Evolutionary conservation across 2,113 vertebrate species (phyloP).

Genomic region (Paracanthobrama guichenoti): DNA sequence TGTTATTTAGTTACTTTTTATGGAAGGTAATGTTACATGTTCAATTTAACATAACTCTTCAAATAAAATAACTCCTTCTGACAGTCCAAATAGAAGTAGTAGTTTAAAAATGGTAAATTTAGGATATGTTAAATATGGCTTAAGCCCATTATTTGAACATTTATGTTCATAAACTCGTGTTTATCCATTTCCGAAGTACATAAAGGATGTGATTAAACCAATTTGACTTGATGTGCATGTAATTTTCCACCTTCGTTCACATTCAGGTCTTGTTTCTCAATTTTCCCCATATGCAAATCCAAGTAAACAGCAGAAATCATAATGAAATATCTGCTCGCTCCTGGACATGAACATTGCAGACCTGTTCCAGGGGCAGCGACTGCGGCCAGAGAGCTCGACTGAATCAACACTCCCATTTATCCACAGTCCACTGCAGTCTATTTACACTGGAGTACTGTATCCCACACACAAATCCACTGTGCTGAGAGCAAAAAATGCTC

Average conservation of each 20-base stretch:
- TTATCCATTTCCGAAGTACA: neutral
- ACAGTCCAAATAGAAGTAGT: neutral
- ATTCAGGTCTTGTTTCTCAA: conserved; percentile 43
- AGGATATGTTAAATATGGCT: neutral
- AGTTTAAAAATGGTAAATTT: neutral
- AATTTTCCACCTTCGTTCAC: conserved; percentile 46
- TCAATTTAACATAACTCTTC: too few relatives aligned
- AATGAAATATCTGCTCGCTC: conserved; percentile 57
- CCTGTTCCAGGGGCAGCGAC: conserved; percentile 58
- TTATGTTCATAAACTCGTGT: neutral
- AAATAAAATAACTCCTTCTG: neutral
- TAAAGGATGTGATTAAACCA: conserved; percentile 49
- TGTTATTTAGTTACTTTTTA: too few relatives aligned
- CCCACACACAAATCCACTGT: conserved; percentile 62
- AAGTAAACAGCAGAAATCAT: conserved; percentile 54
- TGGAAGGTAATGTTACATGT: too few relatives aligned
- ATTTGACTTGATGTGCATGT: neutral
- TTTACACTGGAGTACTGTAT: conserved; percentile 68
- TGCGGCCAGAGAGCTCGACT: conserved; percentile 46
- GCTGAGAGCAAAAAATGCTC: conserved; percentile 56
- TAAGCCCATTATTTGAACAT: neutral
- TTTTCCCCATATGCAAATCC: conserved; percentile 58
- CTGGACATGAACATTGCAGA: conserved; percentile 57
- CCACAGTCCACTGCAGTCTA: conserved; percentile 59
- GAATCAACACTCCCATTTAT: conserved; percentile 71